Conservation (phyloP, 1,140 invertebrate genomes). For the Plectrocnemia conspersa region DNA sequence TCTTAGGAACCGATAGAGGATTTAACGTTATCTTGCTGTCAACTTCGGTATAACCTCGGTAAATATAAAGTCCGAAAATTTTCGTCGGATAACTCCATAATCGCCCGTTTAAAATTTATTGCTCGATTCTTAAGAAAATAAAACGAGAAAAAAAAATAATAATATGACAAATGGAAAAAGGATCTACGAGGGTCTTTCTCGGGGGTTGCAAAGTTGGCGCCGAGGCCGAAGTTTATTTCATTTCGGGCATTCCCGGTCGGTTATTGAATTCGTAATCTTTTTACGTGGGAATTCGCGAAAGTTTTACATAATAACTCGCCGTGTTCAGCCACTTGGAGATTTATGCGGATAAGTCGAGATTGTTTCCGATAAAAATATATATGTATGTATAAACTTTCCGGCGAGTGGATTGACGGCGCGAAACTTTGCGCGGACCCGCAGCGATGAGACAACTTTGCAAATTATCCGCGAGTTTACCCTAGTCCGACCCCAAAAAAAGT, state of each 20-base stretch:
- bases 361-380: conserved; percentile 16
- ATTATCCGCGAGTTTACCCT: no score
- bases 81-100: conserved; percentile 14
- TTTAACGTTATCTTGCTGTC: no score
- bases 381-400: conserved; percentile 14
- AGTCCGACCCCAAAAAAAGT: no score
- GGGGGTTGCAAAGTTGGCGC: no score
- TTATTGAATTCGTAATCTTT: conserved; percentile 21
- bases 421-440: no score
- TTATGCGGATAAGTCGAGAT: conserved; percentile 7
- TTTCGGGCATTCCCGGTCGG: conserved; percentile 12
- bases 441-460: no score
- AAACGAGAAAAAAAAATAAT: conserved; percentile 9
- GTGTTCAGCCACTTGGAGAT: conserved; percentile 5
- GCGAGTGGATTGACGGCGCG: no score
- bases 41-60: no score
- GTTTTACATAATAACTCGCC: conserved; percentile 16
- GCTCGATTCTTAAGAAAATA: no score
- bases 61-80: conserved; percentile 11
- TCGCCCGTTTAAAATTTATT: conserved; percentile 17
- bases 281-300: conserved; percentile 10
- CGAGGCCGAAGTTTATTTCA: conserved; percentile 14
- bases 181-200: background rate
- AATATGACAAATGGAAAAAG: conserved; percentile 17
- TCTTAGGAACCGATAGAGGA: no score